Percentiles rank a stretch among this genome's conserved stretches.
Evolutionary conservation across 2,797 vertebrate genomes (phyloP).

Genomic region (Crenuchus spilurus): DNA sequence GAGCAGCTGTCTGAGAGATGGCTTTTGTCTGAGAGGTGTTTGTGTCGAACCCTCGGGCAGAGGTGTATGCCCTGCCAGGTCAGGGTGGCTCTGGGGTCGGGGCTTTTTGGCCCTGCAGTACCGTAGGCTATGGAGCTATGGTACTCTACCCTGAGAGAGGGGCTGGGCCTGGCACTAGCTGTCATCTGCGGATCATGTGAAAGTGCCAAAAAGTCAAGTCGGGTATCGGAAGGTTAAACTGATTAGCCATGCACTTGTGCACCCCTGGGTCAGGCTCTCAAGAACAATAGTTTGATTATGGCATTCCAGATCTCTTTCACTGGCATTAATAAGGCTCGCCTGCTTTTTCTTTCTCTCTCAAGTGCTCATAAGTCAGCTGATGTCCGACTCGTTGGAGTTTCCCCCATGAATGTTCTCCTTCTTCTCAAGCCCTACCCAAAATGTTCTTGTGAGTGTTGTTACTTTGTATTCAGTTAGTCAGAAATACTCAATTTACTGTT

Average conservation of each 20-base stretch:
- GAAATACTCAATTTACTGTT: too few relatives aligned
- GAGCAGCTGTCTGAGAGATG: slow-evolving; percentile 75
- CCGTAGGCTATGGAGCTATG: slow-evolving; percentile 71
- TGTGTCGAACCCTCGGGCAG: slow-evolving; percentile 77
- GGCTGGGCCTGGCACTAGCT: slow-evolving; percentile 71
- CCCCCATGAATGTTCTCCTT: slow-evolving; percentile 68
- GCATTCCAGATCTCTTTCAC: slow-evolving; percentile 72
- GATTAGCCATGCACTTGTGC: slow-evolving; percentile 81
- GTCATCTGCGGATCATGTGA: slow-evolving; percentile 77
- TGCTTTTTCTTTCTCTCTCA: slow-evolving; percentile 19
- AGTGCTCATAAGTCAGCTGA: slow-evolving; percentile 72
- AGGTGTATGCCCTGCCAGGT: slow-evolving; percentile 76
- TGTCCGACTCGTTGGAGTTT: slow-evolving; percentile 70
- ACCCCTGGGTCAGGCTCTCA: slow-evolving; percentile 74
- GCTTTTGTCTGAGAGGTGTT: slow-evolving; percentile 75
- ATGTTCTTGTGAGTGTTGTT: too few relatives aligned
- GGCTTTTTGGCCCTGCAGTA: slow-evolving; percentile 78
- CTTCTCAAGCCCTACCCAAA: slow-evolving; percentile 65
- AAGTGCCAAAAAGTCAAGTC: slow-evolving; percentile 68
- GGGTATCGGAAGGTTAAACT: slow-evolving; percentile 77
- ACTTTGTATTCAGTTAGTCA: too few relatives aligned
- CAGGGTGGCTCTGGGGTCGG: slow-evolving; percentile 75
- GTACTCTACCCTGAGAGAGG: slow-evolving; percentile 70
- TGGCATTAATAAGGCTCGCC: slow-evolving; percentile 65
- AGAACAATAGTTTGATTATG: slow-evolving; percentile 82